phyloP scores from a whole-genome alignment of 2,113 vertebrate species.

The Campylorhamphus procurvoides region DNA sequence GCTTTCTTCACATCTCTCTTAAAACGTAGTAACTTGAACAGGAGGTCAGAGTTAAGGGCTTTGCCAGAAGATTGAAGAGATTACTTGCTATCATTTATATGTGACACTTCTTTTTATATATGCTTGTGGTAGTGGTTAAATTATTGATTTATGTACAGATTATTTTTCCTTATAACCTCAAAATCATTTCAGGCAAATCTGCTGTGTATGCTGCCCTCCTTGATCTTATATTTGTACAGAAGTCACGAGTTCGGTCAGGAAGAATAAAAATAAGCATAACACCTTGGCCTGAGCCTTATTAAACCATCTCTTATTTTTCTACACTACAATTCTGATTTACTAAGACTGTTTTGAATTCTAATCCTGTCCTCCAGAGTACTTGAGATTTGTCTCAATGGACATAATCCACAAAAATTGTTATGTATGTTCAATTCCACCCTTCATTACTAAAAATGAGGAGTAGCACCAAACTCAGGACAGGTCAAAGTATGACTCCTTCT shows the following conservation, averaged over 20 bases:
- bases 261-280: neutral
- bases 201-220: rapidly evolving
- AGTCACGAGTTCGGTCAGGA: neutral
- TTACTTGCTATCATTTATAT: neutral
- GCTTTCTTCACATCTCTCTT: conserved; percentile 2
- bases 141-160: neutral
- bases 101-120: neutral
- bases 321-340: neutral
- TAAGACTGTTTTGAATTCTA: neutral
- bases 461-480: neutral
- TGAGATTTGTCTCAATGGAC: rapidly evolving
- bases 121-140: neutral
- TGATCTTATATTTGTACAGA: neutral
- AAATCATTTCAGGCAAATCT: neutral
- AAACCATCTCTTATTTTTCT: neutral
- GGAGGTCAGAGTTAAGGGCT: neutral
- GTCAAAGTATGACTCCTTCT: neutral
- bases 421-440: neutral
- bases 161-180: neutral
- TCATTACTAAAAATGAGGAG: neutral
- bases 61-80: conserved; percentile 20
- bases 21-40: neutral
- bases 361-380: neutral
- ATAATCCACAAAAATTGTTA: neutral
- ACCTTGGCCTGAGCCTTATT: neutral